A percentile compares a stretch with the other conserved stretches of the same genome.
These are phyloP conservation scores for Aphelocoma coerulescens DNA, from an alignment of 2,113 vertebrate genomes.

Conservation along the genomic window DNA sequence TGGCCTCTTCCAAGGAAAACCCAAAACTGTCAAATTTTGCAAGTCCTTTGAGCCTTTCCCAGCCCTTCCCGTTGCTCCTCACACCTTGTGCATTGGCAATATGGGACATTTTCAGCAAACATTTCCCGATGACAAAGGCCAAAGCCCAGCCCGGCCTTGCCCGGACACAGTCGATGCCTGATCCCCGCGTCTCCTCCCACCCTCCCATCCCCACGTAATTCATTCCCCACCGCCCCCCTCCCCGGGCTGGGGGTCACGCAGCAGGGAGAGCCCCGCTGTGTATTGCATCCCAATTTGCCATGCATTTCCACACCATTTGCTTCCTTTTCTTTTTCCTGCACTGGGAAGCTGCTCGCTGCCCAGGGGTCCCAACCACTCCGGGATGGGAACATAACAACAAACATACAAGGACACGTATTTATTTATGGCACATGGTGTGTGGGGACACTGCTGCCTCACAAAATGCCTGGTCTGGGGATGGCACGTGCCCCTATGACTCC, in stretches of 20 bases:
- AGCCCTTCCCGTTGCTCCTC: neutral
- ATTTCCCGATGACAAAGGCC: neutral
- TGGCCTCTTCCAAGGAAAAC: neutral
- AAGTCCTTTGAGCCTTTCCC: neutral
- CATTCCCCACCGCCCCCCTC: neutral
- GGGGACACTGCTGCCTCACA: neutral
- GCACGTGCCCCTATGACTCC: neutral
- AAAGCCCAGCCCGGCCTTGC: neutral
- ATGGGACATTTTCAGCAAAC: neutral
- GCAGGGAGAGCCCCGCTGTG: slow-evolving; percentile 25
- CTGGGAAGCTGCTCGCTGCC: slow-evolving; percentile 31
- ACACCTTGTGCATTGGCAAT: accelerated
- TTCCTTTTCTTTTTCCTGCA: slow-evolving; percentile 55
- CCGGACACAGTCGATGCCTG: accelerated
- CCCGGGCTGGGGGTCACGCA: neutral
- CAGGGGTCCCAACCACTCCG: slow-evolving; percentile 14
- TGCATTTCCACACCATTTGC: slow-evolving; percentile 68
- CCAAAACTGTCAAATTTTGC: neutral
- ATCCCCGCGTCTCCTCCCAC: neutral
- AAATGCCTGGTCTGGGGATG: neutral
- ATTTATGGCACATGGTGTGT: neutral
- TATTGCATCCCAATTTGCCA: slow-evolving; percentile 63
- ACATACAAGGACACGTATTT: neutral
- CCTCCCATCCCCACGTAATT: neutral
- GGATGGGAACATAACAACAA: neutral